Conservation (phyloP, 2,888 invertebrate genomes). For the Caenorhabditis virilis region DNA sequence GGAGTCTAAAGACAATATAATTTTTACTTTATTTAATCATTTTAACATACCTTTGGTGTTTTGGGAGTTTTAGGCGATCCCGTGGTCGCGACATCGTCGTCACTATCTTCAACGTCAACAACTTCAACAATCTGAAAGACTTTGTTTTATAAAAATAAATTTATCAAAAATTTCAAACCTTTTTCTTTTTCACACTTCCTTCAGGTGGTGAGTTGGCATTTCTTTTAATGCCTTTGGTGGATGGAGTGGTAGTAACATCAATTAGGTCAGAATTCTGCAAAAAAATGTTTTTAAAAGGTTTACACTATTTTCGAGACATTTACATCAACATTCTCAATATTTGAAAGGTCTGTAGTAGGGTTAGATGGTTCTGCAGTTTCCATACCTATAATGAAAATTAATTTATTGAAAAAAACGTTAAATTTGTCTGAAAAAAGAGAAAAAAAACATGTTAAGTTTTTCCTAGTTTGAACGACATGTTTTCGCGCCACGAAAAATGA, state of each 20-base stretch:
- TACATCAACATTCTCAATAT: too few relatives aligned
- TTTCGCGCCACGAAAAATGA: neutral
- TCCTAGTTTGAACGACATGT: too few relatives aligned
- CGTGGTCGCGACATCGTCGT: neutral
- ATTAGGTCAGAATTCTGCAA: neutral
- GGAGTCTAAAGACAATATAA: slow-evolving; percentile 10
- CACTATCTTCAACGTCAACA: neutral
- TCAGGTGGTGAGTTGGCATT: slow-evolving; percentile 15
- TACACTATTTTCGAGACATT: neutral
- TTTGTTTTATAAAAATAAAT: too few relatives aligned
- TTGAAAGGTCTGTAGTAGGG: too few relatives aligned
- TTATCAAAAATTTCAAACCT: slow-evolving; percentile 5
- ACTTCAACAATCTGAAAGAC: too few relatives aligned
- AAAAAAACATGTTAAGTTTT: too few relatives aligned
- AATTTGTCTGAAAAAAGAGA: neutral
- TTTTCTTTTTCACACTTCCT: slow-evolving; percentile 23
- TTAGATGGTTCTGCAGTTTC: neutral
- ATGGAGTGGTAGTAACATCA: neutral
- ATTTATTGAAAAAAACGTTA: neutral
- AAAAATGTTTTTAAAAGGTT: neutral
- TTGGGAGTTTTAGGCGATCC: slow-evolving; percentile 17
- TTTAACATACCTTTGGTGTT: slow-evolving; percentile 15
- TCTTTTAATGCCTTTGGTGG: slow-evolving; percentile 25
- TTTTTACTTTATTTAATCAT: neutral
- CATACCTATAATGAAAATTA: neutral